Conservation (phyloP, 2,888 invertebrate genomes). For the Muscina levida region DNA sequence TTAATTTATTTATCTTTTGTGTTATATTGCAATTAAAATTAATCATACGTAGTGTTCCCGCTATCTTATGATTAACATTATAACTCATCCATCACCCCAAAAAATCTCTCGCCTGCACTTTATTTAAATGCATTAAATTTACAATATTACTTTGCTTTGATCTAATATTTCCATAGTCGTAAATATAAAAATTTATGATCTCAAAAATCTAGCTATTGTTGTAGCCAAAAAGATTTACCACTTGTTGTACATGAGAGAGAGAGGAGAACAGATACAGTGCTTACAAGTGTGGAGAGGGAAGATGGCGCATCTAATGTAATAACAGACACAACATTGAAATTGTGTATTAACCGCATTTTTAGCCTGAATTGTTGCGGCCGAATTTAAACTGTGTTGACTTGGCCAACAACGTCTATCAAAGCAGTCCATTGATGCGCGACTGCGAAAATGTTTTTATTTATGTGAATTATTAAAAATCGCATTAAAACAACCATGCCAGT, state of each 20-base stretch:
- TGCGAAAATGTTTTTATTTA: slow-evolving; percentile 3
- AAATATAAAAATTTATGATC: slow-evolving; percentile 29
- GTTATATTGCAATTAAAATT: too few species aligned
- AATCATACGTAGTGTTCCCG: too few species aligned
- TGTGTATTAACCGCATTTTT: slow-evolving; percentile 21
- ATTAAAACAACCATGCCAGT: not conserved
- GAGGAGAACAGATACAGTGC: not conserved
- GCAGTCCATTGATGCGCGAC: not conserved
- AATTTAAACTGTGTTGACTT: too few species aligned
- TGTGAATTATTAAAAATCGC: not conserved
- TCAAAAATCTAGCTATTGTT: slow-evolving; percentile 28
- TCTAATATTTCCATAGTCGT: slow-evolving; percentile 12
- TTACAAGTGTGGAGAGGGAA: not conserved
- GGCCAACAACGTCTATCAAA: too few species aligned
- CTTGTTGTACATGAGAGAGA: not conserved
- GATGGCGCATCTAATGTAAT: too few species aligned
- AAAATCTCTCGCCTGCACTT: too few species aligned
- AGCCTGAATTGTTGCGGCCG: too few species aligned
- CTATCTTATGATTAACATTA: too few species aligned
- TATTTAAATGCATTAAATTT: not conserved
- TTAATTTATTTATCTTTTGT: too few species aligned
- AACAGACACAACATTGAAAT: slow-evolving; percentile 4
- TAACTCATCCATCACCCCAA: too few species aligned
- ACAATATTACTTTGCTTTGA: slow-evolving; percentile 6
- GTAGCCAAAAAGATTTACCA: not conserved